Base-by-base conservation (phyloP, 2,888 invertebrate species). In the Clusia tigrina region DNA sequence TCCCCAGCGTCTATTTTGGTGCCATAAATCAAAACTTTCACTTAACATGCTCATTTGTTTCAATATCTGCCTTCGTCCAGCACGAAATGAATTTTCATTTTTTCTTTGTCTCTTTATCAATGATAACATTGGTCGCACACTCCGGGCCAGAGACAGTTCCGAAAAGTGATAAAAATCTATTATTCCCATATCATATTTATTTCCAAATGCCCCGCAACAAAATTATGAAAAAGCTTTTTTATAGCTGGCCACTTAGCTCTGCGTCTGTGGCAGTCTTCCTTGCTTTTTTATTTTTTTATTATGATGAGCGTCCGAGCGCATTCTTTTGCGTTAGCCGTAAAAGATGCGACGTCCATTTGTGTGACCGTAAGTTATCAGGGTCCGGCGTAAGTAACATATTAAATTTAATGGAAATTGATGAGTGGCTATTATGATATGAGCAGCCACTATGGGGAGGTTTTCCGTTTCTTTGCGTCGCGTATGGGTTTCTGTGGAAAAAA, bases 381-480 rank as follows among this genome's bases (percentile, higher is more conserved):
- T 71, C 69, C 67, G 67, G 23, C 26, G 58, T 67, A 71, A 75
- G 77, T 75, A 75, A 74, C 77, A 76, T 80, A 80, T 80, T 80
- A 80, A 80, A 78, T 77, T 78, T 80, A 80, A 80, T 80, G 80
- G 80, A 80, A 80, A 80, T 80, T 79, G 78, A 80, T 80, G 79
- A 80, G 78, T 70, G 72, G 76, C 77, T 75, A 79, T 80, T 80
- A 78, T 78, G 79, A 79, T 78, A 78, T 79, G 78, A 78, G 60
- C 48, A 15, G 48, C 48, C 5, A 6, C 6, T 48, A 15, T 48
- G 48, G 48, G 48, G 48, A 6, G 22, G 48, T 3, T 48, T 48
- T 42, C n/a, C n/a, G 10, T 42, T 42, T 42, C n/a, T 2, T 42
- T 42, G 42, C n/a, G n/a, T n/a, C n/a, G n/a, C 32, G 12, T 9